Percentiles rank a stretch among this genome's conserved stretches.
These are phyloP conservation scores for Fundulus diaphanus DNA, from an alignment of 2,797 vertebrate species.

Conservation along the genomic window DNA sequence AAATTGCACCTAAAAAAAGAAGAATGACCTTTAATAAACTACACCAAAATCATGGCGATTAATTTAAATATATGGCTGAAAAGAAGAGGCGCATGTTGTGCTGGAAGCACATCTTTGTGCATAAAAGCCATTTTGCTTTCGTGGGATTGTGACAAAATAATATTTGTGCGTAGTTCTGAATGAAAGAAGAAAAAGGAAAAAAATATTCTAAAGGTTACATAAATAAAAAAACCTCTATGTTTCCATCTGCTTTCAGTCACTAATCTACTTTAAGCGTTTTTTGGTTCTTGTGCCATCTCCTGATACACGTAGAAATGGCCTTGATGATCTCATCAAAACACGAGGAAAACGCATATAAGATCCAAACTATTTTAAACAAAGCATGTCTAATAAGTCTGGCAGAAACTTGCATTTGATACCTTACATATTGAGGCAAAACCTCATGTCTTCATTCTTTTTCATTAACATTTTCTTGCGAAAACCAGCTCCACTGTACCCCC, in stretches of 20 bases:
- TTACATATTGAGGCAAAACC: neutral
- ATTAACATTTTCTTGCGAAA: neutral
- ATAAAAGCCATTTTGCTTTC: slow-evolving; percentile 1
- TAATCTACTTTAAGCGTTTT: neutral
- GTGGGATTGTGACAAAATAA: neutral
- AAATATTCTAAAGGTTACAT: neutral
- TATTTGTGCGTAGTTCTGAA: neutral
- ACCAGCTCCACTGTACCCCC: neutral
- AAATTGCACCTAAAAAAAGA: neutral
- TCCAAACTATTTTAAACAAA: neutral
- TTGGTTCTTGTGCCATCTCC: neutral
- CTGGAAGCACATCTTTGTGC: neutral
- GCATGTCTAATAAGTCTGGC: neutral
- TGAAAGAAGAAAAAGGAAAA: neutral
- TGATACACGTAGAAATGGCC: neutral
- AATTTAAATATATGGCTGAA: neutral
- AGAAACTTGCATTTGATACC: neutral
- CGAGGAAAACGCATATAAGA: neutral
- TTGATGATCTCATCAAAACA: neutral
- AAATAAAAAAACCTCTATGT: neutral
- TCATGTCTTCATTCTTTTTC: neutral
- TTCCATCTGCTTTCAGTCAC: neutral
- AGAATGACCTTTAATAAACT: neutral
- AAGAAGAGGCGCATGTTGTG: neutral
- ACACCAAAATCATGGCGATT: neutral